A percentile compares a stretch with the other conserved stretches of the same genome.
These are phyloP conservation scores for Listronotus bonariensis DNA, from an alignment of 1,140 invertebrate species.

Conservation along the genomic window DNA sequence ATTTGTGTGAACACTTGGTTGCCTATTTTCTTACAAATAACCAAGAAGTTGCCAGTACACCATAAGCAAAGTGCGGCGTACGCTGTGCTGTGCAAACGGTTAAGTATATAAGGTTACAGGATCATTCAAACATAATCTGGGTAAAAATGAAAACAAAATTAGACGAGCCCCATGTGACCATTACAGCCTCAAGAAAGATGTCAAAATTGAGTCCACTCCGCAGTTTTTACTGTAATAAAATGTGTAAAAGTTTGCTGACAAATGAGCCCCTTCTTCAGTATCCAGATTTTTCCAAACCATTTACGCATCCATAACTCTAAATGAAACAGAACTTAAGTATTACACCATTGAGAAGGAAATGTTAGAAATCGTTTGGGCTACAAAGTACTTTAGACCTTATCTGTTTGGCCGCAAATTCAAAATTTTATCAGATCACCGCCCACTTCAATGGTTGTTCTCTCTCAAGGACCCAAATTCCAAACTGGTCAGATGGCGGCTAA, in stretches of 20 bases:
- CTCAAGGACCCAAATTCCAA: slow-evolving; percentile 19
- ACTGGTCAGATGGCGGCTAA: slow-evolving; percentile 19
- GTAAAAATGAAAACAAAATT: too few relatives aligned
- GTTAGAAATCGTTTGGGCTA: slow-evolving; percentile 12
- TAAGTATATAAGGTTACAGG: too few relatives aligned
- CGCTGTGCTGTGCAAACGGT: too few relatives aligned
- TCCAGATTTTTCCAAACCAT: slow-evolving; percentile 51
- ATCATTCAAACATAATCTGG: too few relatives aligned
- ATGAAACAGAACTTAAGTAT: slow-evolving; percentile 27
- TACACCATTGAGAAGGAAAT: slow-evolving; percentile 10
- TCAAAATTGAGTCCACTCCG: background rate
- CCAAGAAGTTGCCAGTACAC: too few relatives aligned
- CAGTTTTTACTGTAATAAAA: slow-evolving; percentile 7
- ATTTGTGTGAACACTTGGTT: too few relatives aligned
- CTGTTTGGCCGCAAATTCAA: slow-evolving; percentile 19
- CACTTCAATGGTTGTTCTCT: slow-evolving; percentile 21
- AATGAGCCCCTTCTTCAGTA: slow-evolving; percentile 33
- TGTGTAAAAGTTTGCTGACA: slow-evolving; percentile 20
- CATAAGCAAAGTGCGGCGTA: too few relatives aligned
- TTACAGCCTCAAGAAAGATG: background rate
- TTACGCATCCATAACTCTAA: slow-evolving; percentile 26
- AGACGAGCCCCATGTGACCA: too few relatives aligned
- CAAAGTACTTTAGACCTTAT: slow-evolving; percentile 24
- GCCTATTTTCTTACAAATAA: too few relatives aligned
- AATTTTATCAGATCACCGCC: slow-evolving; percentile 15